Conservation (phyloP, 2,797 vertebrate species). For the Florisuga fusca region DNA sequence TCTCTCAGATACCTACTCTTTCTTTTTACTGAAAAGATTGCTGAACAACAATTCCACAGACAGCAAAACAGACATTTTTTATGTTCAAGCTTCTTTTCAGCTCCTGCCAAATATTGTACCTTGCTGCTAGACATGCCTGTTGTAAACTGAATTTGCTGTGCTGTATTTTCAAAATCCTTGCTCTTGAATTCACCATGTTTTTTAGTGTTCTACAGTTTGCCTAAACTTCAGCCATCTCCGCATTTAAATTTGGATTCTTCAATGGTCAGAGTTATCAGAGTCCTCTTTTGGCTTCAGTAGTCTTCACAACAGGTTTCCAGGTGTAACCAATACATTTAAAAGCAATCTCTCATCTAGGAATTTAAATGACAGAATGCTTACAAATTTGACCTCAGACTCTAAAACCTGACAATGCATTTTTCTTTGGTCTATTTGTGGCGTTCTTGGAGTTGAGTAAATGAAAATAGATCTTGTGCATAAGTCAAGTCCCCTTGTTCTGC, state of each 20-base stretch:
- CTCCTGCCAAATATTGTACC: neutral
- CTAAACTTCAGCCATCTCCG: neutral
- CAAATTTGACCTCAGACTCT: neutral
- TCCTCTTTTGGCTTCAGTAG: neutral
- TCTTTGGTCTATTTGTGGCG: neutral
- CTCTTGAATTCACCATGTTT: neutral
- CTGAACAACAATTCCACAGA: neutral
- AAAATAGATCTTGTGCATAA: slow-evolving; percentile 18
- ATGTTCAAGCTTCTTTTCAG: neutral
- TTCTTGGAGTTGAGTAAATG: slow-evolving; percentile 29
- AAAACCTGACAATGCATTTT: neutral
- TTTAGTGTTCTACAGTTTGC: neutral
- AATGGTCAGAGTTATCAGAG: neutral
- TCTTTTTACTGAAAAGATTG: neutral
- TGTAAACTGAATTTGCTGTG: neutral
- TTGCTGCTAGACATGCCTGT: neutral
- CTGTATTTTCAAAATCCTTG: neutral
- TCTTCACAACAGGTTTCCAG: neutral
- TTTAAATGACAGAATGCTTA: neutral
- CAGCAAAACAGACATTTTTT: neutral
- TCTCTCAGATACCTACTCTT: neutral
- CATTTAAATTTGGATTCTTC: neutral
- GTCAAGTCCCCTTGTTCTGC: neutral
- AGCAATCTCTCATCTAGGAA: neutral
- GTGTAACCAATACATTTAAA: neutral